Base-by-base conservation (phyloP, 2,888 invertebrate genomes). In the Parascotia fuliginaria region DNA sequence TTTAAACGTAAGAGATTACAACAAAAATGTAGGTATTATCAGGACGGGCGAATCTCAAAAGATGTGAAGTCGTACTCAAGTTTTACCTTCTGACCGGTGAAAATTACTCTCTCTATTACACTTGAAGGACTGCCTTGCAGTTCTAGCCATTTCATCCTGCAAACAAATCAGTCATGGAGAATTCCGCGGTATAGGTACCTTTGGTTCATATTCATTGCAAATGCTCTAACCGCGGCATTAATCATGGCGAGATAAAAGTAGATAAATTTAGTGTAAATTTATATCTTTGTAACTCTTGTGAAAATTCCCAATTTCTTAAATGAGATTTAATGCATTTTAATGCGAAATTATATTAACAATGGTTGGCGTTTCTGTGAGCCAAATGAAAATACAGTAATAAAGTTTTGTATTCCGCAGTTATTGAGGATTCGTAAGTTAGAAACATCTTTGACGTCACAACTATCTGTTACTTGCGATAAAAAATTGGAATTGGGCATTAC, bases 51-150 rank as follows among this genome's bases (percentile, higher is more conserved):
- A 7, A 24, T 24, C 7, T 24, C 24, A 24, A 24, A 24, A 24
- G 4, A 1, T 7, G 7, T 6, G 7, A 6, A 24, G 7, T 24
- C 24, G 7, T 24, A 24, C 7, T 24, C 24, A 24, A 24, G 24
- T 7, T 24, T 24, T 24, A 7, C 7, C 1, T 1, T 1, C 7
- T 24, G 24, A 1, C 24, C 24, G 7, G 24, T 6, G 7, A 24
- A 24, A 24, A 24, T 7, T 0, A 94, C 94, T 77, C 94, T 95
- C 6, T 96, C 95, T 61, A 97, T 96, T 60, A 89, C 89, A 36
- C 96, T 96, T 60, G 93, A 92, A 0, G 96, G 96, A 78, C 97
- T 97, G 32, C 97, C 97, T 3, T 92, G 94, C 22, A 89, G 90
- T 67, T 93, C 90, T 42, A 97, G 60, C 92, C 92, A 92, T 24